Percentiles rank a stretch among this genome's conserved stretches.
These are phyloP conservation scores for Parasteatoda lunata DNA, from an alignment of 2,888 invertebrate species.

Conservation along the genomic window DNA sequence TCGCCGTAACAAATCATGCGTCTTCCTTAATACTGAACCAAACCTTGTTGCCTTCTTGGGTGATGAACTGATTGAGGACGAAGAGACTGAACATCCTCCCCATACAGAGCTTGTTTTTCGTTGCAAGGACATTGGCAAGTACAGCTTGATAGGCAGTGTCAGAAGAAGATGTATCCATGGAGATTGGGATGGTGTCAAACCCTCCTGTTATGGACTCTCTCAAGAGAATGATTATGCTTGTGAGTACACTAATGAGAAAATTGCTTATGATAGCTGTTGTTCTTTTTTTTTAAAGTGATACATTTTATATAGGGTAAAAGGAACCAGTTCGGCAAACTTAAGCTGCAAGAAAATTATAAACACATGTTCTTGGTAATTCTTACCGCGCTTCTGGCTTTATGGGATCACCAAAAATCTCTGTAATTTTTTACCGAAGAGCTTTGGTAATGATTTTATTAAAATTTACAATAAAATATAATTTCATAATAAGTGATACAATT, in stretches of 20 bases:
- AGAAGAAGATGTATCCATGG: slow-evolving; percentile 84
- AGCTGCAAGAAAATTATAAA: too few relatives aligned
- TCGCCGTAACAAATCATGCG: slow-evolving; percentile 81
- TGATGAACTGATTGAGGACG: slow-evolving; percentile 84
- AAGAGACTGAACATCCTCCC: slow-evolving; percentile 85
- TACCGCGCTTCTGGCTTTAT: too few relatives aligned
- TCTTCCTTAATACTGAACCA: slow-evolving; percentile 84
- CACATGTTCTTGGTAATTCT: too few relatives aligned
- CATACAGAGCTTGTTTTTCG: slow-evolving; percentile 82
- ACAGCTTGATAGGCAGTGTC: slow-evolving; percentile 84
- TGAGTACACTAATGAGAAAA: slow-evolving; percentile 75
- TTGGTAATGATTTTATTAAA: too few relatives aligned
- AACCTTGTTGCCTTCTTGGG: slow-evolving; percentile 88
- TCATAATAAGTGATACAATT: too few relatives aligned
- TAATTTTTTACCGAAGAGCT: too few relatives aligned
- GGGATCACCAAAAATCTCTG: too few relatives aligned
- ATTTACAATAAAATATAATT: too few relatives aligned
- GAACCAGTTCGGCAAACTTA: too few relatives aligned
- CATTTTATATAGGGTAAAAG: too few relatives aligned
- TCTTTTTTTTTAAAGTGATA: too few relatives aligned
- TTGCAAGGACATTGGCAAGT: slow-evolving; percentile 90
- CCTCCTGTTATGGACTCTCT: slow-evolving; percentile 86
- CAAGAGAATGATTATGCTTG: slow-evolving; percentile 90
- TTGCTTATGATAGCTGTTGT: too few relatives aligned
- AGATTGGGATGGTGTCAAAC: slow-evolving; percentile 86